Conservation (phyloP, 1,140 invertebrate species). For the Cephus cinctus region DNA sequence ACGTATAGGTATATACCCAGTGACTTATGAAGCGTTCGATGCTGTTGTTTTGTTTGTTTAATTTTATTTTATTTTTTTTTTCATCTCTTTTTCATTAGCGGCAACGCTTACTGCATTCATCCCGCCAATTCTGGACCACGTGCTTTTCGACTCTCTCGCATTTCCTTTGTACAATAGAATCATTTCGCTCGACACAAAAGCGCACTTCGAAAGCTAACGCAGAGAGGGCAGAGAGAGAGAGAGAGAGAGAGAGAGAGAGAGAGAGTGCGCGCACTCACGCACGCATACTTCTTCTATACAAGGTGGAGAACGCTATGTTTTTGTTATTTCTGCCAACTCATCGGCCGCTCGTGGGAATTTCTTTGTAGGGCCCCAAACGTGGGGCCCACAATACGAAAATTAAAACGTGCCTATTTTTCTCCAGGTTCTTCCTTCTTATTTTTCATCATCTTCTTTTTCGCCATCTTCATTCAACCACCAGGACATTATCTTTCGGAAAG, state of each 20-base stretch:
- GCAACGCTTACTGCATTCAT: too few species aligned
- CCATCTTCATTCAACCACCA: neutral
- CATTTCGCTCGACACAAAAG: neutral
- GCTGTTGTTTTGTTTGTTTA: neutral
- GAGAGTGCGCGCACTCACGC: too few species aligned
- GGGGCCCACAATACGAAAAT: conserved; percentile 44
- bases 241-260: conserved; percentile 18
- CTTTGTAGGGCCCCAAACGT: conserved; percentile 39
- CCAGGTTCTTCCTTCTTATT: neutral
- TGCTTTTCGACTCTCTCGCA: neutral
- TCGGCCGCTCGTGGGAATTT: conserved; percentile 43
- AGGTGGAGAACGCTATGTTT: conserved; percentile 30
- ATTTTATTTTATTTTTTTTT: neutral
- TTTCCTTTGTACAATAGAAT: neutral
- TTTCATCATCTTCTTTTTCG: neutral
- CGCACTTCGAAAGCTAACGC: neutral
- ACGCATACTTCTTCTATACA: too few species aligned
- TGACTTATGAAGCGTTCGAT: neutral
- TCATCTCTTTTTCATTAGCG: neutral
- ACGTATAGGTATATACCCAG: neutral
- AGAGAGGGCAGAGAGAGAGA: conserved; percentile 19
- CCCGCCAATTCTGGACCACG: neutral
- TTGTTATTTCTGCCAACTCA: conserved; percentile 49
- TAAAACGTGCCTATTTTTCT: conserved; percentile 38
- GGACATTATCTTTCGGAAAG: too few species aligned